Conservation (phyloP, 2,797 vertebrate species). For the Erpetoichthys calabaricus region DNA sequence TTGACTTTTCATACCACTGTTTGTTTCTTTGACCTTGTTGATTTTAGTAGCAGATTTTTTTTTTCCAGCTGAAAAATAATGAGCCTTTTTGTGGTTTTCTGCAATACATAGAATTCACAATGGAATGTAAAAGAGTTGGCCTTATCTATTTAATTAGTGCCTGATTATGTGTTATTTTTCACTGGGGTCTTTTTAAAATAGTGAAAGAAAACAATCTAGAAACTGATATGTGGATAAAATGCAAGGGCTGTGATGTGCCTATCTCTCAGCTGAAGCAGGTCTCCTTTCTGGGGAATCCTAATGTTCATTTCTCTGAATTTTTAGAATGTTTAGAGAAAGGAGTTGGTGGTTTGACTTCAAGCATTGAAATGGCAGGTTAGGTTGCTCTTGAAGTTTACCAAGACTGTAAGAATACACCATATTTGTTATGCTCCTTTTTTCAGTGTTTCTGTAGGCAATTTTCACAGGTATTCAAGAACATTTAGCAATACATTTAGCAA, state of each 20-base stretch:
- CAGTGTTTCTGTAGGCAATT: too few relatives aligned
- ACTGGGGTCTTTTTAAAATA: conserved; percentile 2
- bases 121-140: background rate
- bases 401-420: too few relatives aligned
- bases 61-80: background rate
- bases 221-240: background rate
- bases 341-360: background rate
- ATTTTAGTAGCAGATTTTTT: too few relatives aligned
- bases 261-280: background rate
- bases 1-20: too few relatives aligned
- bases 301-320: conserved; percentile 5
- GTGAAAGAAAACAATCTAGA: background rate
- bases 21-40: too few relatives aligned
- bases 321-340: background rate
- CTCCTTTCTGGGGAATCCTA: conserved; percentile 5
- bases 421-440: too few relatives aligned
- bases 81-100: too few relatives aligned
- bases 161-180: conserved; percentile 5
- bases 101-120: background rate
- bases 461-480: too few relatives aligned
- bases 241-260: conserved; percentile 1
- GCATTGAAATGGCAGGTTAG: too few relatives aligned
- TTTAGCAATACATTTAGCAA: too few relatives aligned
- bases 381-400: too few relatives aligned
- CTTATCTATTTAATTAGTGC: conserved; percentile 7